These are phyloP conservation scores for Chloebia gouldiae DNA, from an alignment of 2,113 vertebrate species.

Conservation along the genomic window DNA sequence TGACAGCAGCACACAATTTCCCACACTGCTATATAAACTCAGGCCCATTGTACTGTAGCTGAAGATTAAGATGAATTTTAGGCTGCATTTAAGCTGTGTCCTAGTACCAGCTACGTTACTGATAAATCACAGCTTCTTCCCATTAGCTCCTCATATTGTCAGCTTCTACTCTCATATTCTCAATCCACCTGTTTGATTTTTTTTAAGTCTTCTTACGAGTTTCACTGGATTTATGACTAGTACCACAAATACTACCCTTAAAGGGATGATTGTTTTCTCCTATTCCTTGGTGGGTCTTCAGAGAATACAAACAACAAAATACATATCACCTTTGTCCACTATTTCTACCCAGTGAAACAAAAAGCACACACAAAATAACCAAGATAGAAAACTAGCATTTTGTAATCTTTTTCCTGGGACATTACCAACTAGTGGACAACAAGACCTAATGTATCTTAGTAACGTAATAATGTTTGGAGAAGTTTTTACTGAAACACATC, in stretches of 20 bases:
- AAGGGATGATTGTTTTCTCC: no score
- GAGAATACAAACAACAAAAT: not conserved
- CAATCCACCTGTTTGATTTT: not conserved
- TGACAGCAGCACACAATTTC: accelerated
- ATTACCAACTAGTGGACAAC: not conserved
- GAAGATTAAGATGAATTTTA: not conserved
- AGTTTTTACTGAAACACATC: not conserved
- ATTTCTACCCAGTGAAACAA: not conserved
- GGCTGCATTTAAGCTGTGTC: no score
- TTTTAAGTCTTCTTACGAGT: not conserved
- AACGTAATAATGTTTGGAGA: accelerated
- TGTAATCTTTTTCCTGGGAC: not conserved
- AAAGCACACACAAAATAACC: not conserved
- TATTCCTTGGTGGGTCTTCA: not conserved
- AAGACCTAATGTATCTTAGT: not conserved
- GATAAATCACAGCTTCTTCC: not conserved
- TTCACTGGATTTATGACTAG: not conserved
- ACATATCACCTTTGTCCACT: not conserved
- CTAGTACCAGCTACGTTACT: not conserved
- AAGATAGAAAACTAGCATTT: not conserved
- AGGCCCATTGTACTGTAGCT: accelerated
- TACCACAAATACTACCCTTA: not conserved
- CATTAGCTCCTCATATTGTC: not conserved
- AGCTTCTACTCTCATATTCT: not conserved
- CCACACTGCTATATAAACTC: accelerated